Evolutionary conservation across 1,140 invertebrate genomes (phyloP).

Genomic region (Cyclargus thomasi): DNA sequence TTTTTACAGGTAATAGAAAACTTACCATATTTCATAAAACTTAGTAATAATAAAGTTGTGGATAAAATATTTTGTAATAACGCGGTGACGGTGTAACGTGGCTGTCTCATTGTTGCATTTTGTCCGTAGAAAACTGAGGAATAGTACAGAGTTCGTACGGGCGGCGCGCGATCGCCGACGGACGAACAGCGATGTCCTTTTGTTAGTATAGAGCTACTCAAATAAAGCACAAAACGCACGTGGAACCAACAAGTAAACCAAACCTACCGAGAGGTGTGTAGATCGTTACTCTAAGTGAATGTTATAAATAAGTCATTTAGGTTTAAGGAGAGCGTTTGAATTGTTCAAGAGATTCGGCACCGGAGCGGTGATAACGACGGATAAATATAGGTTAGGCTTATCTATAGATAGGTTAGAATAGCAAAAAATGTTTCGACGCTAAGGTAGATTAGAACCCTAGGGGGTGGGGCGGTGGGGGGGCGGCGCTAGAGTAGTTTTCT

Average conservation of each 20-base stretch:
- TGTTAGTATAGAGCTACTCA: slow-evolving; percentile 44
- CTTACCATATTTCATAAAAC: slow-evolving; percentile 68
- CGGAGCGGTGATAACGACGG: slow-evolving; percentile 50
- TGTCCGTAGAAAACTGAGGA: slow-evolving; percentile 55
- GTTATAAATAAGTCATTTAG: slow-evolving; percentile 67
- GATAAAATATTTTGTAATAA: slow-evolving; percentile 65
- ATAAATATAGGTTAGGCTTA: slow-evolving; percentile 64
- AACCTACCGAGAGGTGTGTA: slow-evolving; percentile 58
- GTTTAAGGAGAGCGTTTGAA: slow-evolving; percentile 56
- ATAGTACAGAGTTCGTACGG: slow-evolving; percentile 64
- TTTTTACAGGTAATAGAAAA: slow-evolving; percentile 71
- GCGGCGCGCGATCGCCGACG: slow-evolving; percentile 53
- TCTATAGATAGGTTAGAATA: slow-evolving; percentile 71
- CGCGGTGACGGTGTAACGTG: slow-evolving; percentile 59
- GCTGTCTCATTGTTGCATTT: slow-evolving; percentile 71
- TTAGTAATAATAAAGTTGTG: slow-evolving; percentile 63
- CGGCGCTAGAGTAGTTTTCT: slow-evolving; percentile 69
- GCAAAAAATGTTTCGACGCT: slow-evolving; percentile 70
- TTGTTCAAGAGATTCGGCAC: slow-evolving; percentile 50
- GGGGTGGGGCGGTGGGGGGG: slow-evolving; percentile 36
- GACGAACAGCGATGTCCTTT: slow-evolving; percentile 41
- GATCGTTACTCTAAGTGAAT: slow-evolving; percentile 63
- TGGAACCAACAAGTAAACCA: slow-evolving; percentile 62
- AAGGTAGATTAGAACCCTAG: slow-evolving; percentile 67
- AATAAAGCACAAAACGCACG: slow-evolving; percentile 57